Conservation (phyloP, 2,888 invertebrate genomes). For the Orthosia gracilis region DNA sequence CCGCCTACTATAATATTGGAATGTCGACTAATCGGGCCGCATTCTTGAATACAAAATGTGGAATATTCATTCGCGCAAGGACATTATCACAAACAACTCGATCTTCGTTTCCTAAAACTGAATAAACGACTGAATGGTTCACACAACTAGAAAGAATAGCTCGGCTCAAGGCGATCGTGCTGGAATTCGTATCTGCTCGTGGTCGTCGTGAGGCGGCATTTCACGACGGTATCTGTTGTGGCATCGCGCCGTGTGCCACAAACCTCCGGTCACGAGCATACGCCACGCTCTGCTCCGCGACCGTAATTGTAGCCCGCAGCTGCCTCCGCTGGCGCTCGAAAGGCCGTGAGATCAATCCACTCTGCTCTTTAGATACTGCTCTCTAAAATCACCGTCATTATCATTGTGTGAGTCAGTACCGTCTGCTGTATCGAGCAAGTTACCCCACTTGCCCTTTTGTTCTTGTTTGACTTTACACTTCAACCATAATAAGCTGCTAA, state of each 20-base stretch:
- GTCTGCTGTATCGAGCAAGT: slow-evolving; percentile 16
- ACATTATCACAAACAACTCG: slow-evolving; percentile 74
- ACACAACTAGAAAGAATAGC: slow-evolving; percentile 69
- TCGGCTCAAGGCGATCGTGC: slow-evolving; percentile 81
- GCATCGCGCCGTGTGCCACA: slow-evolving; percentile 85
- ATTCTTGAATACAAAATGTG: slow-evolving; percentile 87
- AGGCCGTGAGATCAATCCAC: slow-evolving; percentile 81
- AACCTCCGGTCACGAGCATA: slow-evolving; percentile 89
- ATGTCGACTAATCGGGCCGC: slow-evolving; percentile 87
- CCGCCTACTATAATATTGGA: slow-evolving; percentile 81
- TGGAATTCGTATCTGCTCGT: slow-evolving; percentile 81
- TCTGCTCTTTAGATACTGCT: slow-evolving; percentile 68
- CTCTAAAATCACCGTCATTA: slow-evolving; percentile 53
- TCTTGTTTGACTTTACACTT: slow-evolving; percentile 82
- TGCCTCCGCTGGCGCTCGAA: slow-evolving; percentile 81
- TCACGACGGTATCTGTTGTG: slow-evolving; percentile 87
- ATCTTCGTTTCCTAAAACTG: slow-evolving; percentile 63
- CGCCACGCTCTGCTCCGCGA: slow-evolving; percentile 81
- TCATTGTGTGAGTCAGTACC: slow-evolving; percentile 30
- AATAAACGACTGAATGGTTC: slow-evolving; percentile 45
- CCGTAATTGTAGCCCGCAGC: slow-evolving; percentile 88
- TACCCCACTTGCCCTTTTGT: slow-evolving; percentile 57
- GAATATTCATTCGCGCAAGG: slow-evolving; percentile 83
- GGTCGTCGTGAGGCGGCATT: slow-evolving; percentile 89
- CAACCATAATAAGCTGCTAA: slow-evolving; percentile 84